Conservation (phyloP, 2,888 invertebrate genomes). For the Melipona bicolor region DNA sequence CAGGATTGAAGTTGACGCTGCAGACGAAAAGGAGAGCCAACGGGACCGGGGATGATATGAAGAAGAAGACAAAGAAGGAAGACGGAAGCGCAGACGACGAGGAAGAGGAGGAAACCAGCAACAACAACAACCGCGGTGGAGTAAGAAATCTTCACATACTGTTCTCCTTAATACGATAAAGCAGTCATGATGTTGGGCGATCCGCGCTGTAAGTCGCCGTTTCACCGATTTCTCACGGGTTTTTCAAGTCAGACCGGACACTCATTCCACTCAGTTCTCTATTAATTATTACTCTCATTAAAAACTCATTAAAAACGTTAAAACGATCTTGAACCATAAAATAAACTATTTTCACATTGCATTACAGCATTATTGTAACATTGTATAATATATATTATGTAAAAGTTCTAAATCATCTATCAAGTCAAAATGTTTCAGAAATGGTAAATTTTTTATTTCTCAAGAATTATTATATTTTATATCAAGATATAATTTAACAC, state of each 20-base stretch:
- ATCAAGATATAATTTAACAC: too few relatives aligned
- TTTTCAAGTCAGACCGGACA: conserved; percentile 23
- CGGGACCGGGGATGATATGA: conserved; percentile 77
- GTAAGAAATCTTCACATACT: conserved; percentile 76
- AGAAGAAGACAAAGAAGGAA: conserved; percentile 81
- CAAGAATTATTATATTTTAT: not conserved
- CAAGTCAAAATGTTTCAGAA: not conserved
- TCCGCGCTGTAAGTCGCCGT: conserved; percentile 57
- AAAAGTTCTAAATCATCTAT: not conserved
- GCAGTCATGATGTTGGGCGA: conserved; percentile 52
- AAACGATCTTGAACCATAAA: too few relatives aligned
- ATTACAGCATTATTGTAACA: not conserved
- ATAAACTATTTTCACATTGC: not conserved
- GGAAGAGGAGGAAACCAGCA: conserved; percentile 86
- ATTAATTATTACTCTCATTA: not conserved
- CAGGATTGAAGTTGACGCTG: conserved; percentile 94
- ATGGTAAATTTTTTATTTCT: not conserved
- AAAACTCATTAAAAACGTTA: not conserved
- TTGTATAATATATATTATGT: not conserved
- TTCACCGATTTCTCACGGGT: conserved; percentile 53
- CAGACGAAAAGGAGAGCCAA: conserved; percentile 90
- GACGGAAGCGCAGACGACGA: conserved; percentile 83
- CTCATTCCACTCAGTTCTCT: not conserved
- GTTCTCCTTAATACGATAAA: conserved; percentile 59
- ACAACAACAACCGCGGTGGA: conserved; percentile 85